Evolutionary conservation across 2,888 invertebrate species (phyloP).

Genomic region (Cataglyphis altisquamis): DNA sequence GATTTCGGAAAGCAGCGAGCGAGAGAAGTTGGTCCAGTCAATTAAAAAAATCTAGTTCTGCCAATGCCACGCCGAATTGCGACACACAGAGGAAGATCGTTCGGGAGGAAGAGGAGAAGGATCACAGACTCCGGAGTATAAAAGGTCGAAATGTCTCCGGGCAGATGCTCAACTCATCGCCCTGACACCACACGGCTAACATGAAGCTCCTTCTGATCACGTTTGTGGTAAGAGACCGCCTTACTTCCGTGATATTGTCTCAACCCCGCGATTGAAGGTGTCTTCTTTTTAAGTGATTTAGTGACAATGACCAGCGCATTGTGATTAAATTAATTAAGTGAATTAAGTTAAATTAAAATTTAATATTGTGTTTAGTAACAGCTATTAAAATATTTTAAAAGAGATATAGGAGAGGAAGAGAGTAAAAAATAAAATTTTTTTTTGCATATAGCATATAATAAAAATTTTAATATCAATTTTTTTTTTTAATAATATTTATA

Average conservation of each 20-base stretch:
- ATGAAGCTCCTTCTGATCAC: slow-evolving; percentile 83
- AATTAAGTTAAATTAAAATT: neutral
- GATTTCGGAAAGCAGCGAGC: slow-evolving; percentile 18
- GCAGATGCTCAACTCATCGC: slow-evolving; percentile 77
- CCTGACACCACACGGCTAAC: slow-evolving; percentile 78
- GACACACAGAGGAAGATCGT: slow-evolving; percentile 73
- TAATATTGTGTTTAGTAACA: slow-evolving; percentile 1
- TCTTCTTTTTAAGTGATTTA: neutral
- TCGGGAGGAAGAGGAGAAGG: slow-evolving; percentile 76
- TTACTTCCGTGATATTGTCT: slow-evolving; percentile 5
- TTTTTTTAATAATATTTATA: neutral
- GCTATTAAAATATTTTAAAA: neutral
- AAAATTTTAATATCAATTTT: neutral
- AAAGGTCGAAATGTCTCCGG: slow-evolving; percentile 82
- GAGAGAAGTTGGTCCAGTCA: slow-evolving; percentile 66
- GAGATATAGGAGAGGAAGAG: neutral
- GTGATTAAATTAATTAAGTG: neutral
- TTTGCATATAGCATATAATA: neutral
- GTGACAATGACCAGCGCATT: neutral
- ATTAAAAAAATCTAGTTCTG: slow-evolving; percentile 84
- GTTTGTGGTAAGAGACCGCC: slow-evolving; percentile 80
- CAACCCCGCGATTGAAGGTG: neutral
- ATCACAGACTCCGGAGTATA: slow-evolving; percentile 78
- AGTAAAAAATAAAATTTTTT: neutral
- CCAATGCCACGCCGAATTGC: slow-evolving; percentile 83